Evolutionary conservation across 2,113 vertebrate species (phyloP).

Genomic region (Psittacula cyanocephala): DNA sequence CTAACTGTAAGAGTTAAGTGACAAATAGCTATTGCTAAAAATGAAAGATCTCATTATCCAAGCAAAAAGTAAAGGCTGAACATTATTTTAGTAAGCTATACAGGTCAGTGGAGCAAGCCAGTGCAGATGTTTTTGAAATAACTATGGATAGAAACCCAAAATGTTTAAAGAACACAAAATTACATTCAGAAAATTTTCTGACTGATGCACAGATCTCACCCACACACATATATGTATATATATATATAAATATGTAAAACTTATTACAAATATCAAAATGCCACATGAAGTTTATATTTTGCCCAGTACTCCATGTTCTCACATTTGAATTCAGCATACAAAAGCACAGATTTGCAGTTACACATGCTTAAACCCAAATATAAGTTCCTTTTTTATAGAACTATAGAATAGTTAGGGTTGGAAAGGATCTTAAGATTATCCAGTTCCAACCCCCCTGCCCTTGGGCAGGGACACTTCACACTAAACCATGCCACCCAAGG

Average conservation of each 20-base stretch:
- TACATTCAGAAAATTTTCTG: not conserved
- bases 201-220: not conserved
- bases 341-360: fast-evolving
- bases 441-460: too few relatives aligned
- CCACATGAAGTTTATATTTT: not conserved
- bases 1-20: not conserved
- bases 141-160: not conserved
- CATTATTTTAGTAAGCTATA: not conserved
- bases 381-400: not conserved
- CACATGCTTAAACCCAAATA: not conserved
- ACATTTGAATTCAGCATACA: not conserved
- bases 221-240: too few relatives aligned
- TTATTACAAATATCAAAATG: not conserved
- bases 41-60: not conserved
- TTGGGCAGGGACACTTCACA: too few relatives aligned
- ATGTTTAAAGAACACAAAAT: not conserved
- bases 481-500: too few relatives aligned
- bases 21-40: not conserved
- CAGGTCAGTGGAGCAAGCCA: not conserved
- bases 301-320: not conserved
- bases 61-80: not conserved
- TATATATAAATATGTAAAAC: not conserved
- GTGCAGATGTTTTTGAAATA: not conserved
- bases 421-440: too few relatives aligned
- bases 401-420: too few relatives aligned